Evolutionary conservation across 2,888 invertebrate species (phyloP), one percentile per base, ranked within the genome.

Genomic region (Tenthredo scrophulariae): DNA sequence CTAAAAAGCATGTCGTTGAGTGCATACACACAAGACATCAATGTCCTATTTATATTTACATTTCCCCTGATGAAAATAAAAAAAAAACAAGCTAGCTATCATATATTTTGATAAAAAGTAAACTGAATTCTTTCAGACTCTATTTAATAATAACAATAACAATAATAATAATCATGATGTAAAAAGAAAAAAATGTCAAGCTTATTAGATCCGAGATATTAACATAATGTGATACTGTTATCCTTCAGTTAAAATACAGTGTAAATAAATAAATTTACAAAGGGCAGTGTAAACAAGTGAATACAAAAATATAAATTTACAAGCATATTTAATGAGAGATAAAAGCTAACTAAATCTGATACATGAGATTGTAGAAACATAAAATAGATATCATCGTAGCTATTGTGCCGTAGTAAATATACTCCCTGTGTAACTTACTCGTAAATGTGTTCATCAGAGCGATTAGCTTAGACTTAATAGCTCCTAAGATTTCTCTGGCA

Each of bases 311-410:
- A 54, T 54, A 40, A 85, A 86, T 40, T 18, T 65, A 50, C 26
- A 79, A 70, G 33, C 54, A 58, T 50, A 58, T 50, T 54, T 62
- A 67, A 50, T 58, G 4, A 54, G 77, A 29, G 65, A 79, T 54
- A 77, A 85, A 85, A 72, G 22, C 65, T 46, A 84, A 80, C 87
- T 83, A 88, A 83, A 43, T 26, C 65, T 65, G 83, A 46, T 84
- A 86, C 26, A 86, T 79, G 72, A 87, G 80, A 50, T 85, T 85
- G 54, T 84, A 86, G 80, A 65, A 87, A 79, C 80, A 85, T 72
- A 87, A 80, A 22, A 77, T 79, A 40, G 54, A 67, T 85, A 85
- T 50, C 33, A 58, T 62, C 29, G 86, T 65, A 18, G 74, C 67
- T 85, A 33, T 84, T 40, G 65, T 43, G 67, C 80, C 84, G 77